Evolutionary conservation across 2,888 invertebrate species (phyloP).

Genomic region (Drosophila aldrichi): DNA sequence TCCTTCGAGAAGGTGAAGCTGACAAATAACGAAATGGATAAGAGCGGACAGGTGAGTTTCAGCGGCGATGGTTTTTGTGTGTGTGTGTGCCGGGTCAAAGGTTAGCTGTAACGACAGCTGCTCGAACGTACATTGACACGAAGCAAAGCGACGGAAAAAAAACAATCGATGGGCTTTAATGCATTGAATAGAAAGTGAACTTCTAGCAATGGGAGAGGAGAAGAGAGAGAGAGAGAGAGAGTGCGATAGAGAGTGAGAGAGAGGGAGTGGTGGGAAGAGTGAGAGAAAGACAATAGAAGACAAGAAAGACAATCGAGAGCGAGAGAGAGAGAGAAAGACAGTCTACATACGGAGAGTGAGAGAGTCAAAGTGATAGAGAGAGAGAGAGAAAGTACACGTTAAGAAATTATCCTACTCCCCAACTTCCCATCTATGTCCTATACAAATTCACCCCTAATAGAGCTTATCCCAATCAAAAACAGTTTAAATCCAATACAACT

Average conservation of each 20-base stretch:
- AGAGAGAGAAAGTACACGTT: no score
- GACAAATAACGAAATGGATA: slow-evolving; percentile 99
- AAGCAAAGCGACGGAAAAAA: background rate
- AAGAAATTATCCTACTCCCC: no score
- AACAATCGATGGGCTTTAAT: slow-evolving; percentile 1
- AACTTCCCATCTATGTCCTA: no score
- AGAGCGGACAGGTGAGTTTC: slow-evolving; percentile 92
- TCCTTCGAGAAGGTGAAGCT: slow-evolving; percentile 99
- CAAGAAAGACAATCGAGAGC: no score
- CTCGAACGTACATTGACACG: background rate
- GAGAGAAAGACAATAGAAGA: no score
- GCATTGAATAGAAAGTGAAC: background rate
- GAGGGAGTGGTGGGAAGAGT: no score
- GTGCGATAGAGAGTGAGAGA: background rate
- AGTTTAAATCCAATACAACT: background rate
- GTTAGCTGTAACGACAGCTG: slow-evolving; percentile 1
- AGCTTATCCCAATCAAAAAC: background rate
- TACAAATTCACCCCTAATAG: background rate
- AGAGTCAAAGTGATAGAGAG: no score
- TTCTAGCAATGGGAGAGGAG: background rate
- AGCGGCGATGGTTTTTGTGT: background rate
- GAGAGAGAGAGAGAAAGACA: no score
- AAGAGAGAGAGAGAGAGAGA: background rate
- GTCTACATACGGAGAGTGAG: no score
- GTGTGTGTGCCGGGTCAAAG: slow-evolving; percentile 21